phyloP scores from a whole-genome alignment of 2,797 vertebrate species.

The Benthosema pterotum region DNA sequence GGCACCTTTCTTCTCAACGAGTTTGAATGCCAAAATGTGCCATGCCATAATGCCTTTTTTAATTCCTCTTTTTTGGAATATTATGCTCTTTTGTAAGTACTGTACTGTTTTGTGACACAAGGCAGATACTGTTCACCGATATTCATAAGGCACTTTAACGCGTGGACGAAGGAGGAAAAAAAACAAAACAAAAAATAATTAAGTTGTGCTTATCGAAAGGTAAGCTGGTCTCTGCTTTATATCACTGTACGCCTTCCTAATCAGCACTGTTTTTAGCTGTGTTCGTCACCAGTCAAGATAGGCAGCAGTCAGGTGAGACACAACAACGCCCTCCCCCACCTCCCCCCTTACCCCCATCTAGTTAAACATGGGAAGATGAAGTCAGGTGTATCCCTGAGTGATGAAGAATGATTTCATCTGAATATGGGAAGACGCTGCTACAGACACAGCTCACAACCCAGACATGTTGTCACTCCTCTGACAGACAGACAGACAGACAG shows the following conservation, averaged over 20 bases:
- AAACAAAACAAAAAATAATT: slow-evolving; percentile 5
- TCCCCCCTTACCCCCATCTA: slow-evolving; percentile 18
- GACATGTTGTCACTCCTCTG: slow-evolving; percentile 21
- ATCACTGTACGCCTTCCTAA: slow-evolving; percentile 25
- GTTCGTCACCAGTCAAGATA: slow-evolving; percentile 20
- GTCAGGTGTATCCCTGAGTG: slow-evolving; percentile 37
- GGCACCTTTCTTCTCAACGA: slow-evolving; percentile 49
- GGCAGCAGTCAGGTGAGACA: slow-evolving; percentile 12
- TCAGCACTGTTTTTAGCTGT: slow-evolving; percentile 29
- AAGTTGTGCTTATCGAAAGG: slow-evolving; percentile 37
- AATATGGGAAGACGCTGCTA: slow-evolving; percentile 10
- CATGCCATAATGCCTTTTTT: slow-evolving; percentile 76
- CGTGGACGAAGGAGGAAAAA: slow-evolving; percentile 18
- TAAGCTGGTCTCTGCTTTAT: slow-evolving; percentile 42
- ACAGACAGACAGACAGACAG: slow-evolving; percentile 18
- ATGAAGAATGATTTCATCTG: slow-evolving; percentile 49
- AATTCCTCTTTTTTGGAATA: slow-evolving; percentile 47
- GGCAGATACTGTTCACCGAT: slow-evolving; percentile 45
- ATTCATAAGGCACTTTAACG: slow-evolving; percentile 71
- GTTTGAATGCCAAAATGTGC: slow-evolving; percentile 75
- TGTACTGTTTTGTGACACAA: slow-evolving; percentile 43
- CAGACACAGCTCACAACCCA: slow-evolving; percentile 12
- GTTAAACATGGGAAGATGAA: slow-evolving; percentile 27
- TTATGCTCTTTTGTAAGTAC: slow-evolving; percentile 30
- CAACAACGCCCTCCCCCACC: slow-evolving; percentile 24